A percentile compares a stretch with the other conserved stretches of the same genome.
phyloP scores from a whole-genome alignment of 2,888 invertebrate species.

The Drosophila aldrichi region DNA sequence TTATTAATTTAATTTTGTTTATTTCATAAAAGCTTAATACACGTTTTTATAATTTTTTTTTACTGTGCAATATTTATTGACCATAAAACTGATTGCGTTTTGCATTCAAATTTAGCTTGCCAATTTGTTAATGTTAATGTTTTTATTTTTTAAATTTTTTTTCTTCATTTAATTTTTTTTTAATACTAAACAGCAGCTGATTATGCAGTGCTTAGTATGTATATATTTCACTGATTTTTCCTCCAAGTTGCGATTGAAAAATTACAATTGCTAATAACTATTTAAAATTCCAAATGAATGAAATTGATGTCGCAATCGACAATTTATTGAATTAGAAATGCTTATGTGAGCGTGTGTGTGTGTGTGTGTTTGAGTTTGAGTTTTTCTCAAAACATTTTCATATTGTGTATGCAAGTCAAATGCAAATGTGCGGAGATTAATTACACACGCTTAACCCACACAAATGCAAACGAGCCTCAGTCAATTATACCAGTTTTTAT shows the following conservation, averaged over 20 bases:
- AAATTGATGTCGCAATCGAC: slow-evolving; percentile 53
- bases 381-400: slow-evolving; percentile 27
- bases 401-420: slow-evolving; percentile 37
- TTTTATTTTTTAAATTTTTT: not conserved
- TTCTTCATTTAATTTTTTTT: not conserved
- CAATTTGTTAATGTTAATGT: slow-evolving; percentile 12
- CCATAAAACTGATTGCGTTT: slow-evolving; percentile 18
- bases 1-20: not conserved
- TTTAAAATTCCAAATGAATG: slow-evolving; percentile 35
- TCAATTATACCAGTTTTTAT: slow-evolving; percentile 69
- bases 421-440: slow-evolving; percentile 75
- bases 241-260: slow-evolving; percentile 19
- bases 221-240: slow-evolving; percentile 14
- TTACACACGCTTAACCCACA: slow-evolving; percentile 48
- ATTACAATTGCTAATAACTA: slow-evolving; percentile 21
- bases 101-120: slow-evolving; percentile 3
- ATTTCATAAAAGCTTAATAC: slow-evolving; percentile 2
- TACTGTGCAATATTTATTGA: slow-evolving; percentile 16
- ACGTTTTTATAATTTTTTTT: slow-evolving; percentile 4
- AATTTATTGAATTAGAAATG: slow-evolving; percentile 42
- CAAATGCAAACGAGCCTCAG: slow-evolving; percentile 43
- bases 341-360: slow-evolving; percentile 11
- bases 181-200: slow-evolving; percentile 9
- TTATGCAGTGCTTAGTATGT: slow-evolving; percentile 13
- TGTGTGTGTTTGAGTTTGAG: slow-evolving; percentile 14